Percentiles rank a stretch among this genome's conserved stretches.
phyloP scores from a whole-genome alignment of 1,140 invertebrate genomes.

The Bombus haemorrhoidalis region DNA sequence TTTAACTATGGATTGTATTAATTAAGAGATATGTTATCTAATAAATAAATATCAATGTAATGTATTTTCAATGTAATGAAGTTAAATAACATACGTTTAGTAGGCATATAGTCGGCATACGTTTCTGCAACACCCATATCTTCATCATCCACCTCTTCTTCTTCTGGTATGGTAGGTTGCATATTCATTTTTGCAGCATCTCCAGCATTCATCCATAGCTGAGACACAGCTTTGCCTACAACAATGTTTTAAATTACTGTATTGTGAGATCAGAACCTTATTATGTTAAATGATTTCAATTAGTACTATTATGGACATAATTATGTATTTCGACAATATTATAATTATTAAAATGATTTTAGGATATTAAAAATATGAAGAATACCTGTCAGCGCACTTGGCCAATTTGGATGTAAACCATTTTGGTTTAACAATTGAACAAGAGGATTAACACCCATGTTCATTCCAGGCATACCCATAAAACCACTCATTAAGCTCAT shows the following conservation, averaged over 20 bases:
- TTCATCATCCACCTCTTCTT: conserved; percentile 96
- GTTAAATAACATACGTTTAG: conserved; percentile 88
- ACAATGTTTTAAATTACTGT: conserved; percentile 15
- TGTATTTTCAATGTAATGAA: background rate
- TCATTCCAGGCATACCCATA: conserved; percentile 80
- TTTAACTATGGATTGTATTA: conserved; percentile 87
- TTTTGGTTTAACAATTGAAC: conserved; percentile 80
- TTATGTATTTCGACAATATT: background rate
- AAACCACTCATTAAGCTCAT: conserved; percentile 79
- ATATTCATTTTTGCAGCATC: conserved; percentile 80
- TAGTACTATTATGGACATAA: background rate
- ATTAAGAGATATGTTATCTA: background rate
- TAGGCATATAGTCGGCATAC: conserved; percentile 98
- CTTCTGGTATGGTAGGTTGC: conserved; percentile 82
- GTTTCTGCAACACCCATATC: conserved; percentile 99
- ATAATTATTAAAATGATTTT: background rate
- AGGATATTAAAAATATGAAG: background rate
- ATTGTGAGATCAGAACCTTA: background rate
- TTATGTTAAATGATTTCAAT: background rate
- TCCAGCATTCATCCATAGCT: conserved; percentile 84
- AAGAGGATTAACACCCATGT: conserved; percentile 80
- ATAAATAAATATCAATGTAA: background rate
- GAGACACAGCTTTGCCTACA: conserved; percentile 81
- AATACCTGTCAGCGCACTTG: conserved; percentile 75
- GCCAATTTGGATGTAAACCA: conserved; percentile 78